These are phyloP conservation scores for Enteromius mattozi DNA, from an alignment of 2,797 vertebrate genomes.

Conservation along the genomic window DNA sequence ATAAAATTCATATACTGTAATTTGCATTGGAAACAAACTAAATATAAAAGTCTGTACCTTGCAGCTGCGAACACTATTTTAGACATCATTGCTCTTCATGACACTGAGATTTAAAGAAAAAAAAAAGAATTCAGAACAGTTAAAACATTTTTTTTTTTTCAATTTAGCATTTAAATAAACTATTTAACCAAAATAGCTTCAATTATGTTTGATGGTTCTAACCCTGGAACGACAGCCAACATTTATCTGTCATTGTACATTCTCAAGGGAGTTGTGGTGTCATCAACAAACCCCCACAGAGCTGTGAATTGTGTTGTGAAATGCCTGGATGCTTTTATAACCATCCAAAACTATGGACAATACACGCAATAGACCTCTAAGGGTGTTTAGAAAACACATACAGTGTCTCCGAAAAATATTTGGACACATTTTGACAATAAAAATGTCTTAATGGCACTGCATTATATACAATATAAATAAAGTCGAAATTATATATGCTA, in stretches of 20 bases:
- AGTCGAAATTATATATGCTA: neutral
- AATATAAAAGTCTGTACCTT: neutral
- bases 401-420: slow-evolving; percentile 1
- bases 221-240: neutral
- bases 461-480: neutral
- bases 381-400: neutral
- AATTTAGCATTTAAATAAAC: neutral
- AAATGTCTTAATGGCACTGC: neutral
- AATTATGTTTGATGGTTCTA: slow-evolving; percentile 13
- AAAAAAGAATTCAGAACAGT: neutral
- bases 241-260: slow-evolving; percentile 16
- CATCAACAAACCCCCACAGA: slow-evolving; percentile 16
- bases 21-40: neutral
- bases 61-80: neutral
- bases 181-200: slow-evolving; percentile 7
- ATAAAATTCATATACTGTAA: neutral
- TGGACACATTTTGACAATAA: neutral
- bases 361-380: slow-evolving; percentile 29
- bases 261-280: slow-evolving; percentile 31
- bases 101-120: neutral
- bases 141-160: too few species aligned
- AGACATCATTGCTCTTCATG: neutral
- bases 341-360: neutral
- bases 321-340: slow-evolving; percentile 1
- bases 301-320: slow-evolving; percentile 34